Percentiles rank a stretch among this genome's conserved stretches.
Conservation (phyloP, 35 echinoderm and acorn worm genomes). For the Chiridota heheva region DNA sequence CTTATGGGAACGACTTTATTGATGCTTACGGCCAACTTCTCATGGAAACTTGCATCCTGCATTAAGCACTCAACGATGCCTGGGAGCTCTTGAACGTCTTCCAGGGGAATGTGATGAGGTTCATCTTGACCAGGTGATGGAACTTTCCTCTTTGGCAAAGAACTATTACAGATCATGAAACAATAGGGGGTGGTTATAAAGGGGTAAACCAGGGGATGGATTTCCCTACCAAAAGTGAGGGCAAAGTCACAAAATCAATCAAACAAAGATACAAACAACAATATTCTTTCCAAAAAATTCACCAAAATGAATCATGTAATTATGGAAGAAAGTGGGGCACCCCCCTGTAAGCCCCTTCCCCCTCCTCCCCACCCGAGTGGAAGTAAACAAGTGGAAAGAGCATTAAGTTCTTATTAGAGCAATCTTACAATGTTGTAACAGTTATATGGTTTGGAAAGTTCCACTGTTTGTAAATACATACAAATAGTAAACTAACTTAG, state of each 20-base stretch:
- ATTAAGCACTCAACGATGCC: conserved; percentile 52
- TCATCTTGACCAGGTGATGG: neutral
- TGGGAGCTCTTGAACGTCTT: conserved; percentile 59
- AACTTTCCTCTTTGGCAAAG: neutral
- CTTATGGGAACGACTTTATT: conserved; percentile 52
- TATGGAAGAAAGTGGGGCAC: no score
- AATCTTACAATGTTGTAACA: no score
- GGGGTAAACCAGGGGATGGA: neutral
- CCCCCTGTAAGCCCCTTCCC: no score
- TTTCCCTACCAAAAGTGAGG: neutral
- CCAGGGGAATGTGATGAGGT: neutral
- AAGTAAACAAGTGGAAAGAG: no score
- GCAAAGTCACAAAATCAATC: neutral
- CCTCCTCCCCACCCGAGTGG: no score
- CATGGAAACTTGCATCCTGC: conserved; percentile 41
- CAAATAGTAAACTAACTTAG: no score
- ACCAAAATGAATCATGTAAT: no score
- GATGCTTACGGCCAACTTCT: conserved; percentile 73
- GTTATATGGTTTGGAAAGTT: no score
- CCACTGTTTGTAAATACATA: no score
- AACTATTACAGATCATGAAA: conserved; percentile 14
- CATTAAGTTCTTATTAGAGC: no score
- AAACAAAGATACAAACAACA: neutral
- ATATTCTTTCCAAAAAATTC: no score
- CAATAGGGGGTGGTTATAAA: conserved; percentile 43